Percentiles rank a stretch among this genome's conserved stretches.
Evolutionary conservation across 1,140 invertebrate species (phyloP).

Genomic region (Leptoteleia sp.): DNA sequence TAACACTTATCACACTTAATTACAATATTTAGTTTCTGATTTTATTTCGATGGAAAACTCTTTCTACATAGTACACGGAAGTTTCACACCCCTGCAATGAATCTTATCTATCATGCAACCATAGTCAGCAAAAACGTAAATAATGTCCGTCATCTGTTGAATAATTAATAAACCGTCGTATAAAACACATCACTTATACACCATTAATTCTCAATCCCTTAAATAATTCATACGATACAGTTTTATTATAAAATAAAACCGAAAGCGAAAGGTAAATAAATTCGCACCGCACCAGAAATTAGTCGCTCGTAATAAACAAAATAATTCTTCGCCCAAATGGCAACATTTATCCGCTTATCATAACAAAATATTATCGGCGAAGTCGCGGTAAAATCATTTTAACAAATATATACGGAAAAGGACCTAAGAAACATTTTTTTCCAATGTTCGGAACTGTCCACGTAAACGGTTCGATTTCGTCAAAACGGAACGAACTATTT

Average conservation of each 20-base stretch:
- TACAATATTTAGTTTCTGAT: constrained; percentile 49
- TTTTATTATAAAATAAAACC: neutral
- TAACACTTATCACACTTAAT: constrained; percentile 2
- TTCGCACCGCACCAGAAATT: no score
- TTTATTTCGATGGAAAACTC: constrained; percentile 50
- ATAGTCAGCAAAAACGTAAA: constrained; percentile 39
- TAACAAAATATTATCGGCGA: constrained; percentile 17
- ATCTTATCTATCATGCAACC: constrained; percentile 46
- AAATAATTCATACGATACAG: constrained; percentile 17
- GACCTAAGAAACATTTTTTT: no score
- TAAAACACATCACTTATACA: constrained; percentile 29
- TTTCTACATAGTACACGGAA: constrained; percentile 21
- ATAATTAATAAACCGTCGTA: constrained; percentile 37
- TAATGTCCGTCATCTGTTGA: constrained; percentile 40
- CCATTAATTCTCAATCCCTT: constrained; percentile 23
- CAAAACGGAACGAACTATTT: no score
- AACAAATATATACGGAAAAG: constrained; percentile 50
- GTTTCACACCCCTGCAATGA: constrained; percentile 33
- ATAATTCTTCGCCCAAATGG: no score
- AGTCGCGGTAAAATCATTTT: constrained; percentile 57
- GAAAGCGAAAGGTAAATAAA: no score
- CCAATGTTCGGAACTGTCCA: no score
- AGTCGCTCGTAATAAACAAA: no score
- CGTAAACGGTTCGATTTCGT: no score
- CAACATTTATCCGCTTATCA: no score